phyloP scores from a whole-genome alignment of 2,113 vertebrate genomes.

The Neolamprologus ventralis region DNA sequence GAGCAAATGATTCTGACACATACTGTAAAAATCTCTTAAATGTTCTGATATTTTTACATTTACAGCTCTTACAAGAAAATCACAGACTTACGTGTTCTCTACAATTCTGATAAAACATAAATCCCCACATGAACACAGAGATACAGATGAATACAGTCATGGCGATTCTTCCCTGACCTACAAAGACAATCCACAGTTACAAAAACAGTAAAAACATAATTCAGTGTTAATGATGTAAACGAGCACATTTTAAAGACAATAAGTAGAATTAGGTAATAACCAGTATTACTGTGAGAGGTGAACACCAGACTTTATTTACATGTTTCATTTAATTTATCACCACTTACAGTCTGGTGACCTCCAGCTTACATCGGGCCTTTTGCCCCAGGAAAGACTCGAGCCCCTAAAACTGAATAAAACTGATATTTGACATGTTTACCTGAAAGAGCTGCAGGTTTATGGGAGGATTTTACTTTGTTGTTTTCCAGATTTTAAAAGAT shows the following conservation, averaged over 20 bases:
- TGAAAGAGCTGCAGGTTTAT: background rate
- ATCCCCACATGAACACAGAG: rapidly evolving
- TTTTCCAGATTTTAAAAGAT: background rate
- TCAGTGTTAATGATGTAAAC: rapidly evolving
- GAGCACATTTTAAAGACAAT: background rate
- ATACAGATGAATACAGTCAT: background rate
- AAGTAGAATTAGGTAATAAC: background rate
- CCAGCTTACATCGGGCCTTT: rapidly evolving
- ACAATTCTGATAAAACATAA: background rate
- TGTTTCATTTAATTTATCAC: rapidly evolving
- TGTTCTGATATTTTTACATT: background rate
- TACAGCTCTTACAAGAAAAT: background rate
- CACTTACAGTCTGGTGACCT: background rate
- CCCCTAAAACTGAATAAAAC: rapidly evolving
- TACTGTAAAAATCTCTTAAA: background rate
- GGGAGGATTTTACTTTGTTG: background rate
- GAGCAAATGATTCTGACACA: background rate
- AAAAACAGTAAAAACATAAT: rapidly evolving
- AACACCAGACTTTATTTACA: background rate
- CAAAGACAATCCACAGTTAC: background rate
- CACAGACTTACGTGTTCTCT: background rate
- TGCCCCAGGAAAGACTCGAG: background rate
- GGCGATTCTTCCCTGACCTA: rapidly evolving
- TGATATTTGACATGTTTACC: background rate
- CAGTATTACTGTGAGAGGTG: rapidly evolving